Base-by-base conservation (phyloP, 2,113 vertebrate species). In the Nibea coibor region DNA sequence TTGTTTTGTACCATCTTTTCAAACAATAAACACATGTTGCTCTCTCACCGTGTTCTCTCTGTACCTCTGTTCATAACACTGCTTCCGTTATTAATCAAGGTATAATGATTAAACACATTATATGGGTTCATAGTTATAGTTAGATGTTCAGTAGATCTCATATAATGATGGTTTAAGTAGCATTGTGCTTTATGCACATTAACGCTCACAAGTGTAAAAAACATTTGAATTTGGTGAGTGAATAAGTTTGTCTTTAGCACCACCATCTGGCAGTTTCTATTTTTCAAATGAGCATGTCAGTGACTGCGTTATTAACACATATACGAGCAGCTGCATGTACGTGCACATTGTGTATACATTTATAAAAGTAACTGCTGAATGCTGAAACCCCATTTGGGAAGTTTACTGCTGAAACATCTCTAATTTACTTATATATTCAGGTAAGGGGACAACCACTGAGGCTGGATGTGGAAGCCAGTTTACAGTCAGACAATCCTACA, bases 11-110 rank as follows among this genome's bases (percentile, higher is more conserved):
- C 43, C 11, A 45, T 45, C 43, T 3, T 45, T 45, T 45, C 4
- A 45, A 45, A 45, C 43, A 45, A 45, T 45, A 45, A 45, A 45
- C 35, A 39, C 2, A 14, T 45, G 43, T 45, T 45, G 43, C 43
- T 45, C 43, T 45, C 43, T 45, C 43, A 14, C 43, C 43, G 14
- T 45, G 43, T 45, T 15, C 43, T 45, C 12, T 45, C 31, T 0
- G 9, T 28, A 6, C 2, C 5, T 53, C 3, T 56, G 22, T 71
- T 0, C 39, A 50, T 1, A 81, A 68, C 63, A 85, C 82, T 82
- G 75, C n/a, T n/a, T n/a, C n/a, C n/a, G n/a, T 39, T 39, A 35
- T 35, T 35, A 39, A 22, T 54, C 1, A 54, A n/a, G 1, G 51
- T 22, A 22, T 22, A 54, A 22, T 22, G 11, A 53, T 22, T 54